These are phyloP conservation scores for Mallotus villosus DNA, from an alignment of 2,797 vertebrate genomes.

Conservation along the genomic window DNA sequence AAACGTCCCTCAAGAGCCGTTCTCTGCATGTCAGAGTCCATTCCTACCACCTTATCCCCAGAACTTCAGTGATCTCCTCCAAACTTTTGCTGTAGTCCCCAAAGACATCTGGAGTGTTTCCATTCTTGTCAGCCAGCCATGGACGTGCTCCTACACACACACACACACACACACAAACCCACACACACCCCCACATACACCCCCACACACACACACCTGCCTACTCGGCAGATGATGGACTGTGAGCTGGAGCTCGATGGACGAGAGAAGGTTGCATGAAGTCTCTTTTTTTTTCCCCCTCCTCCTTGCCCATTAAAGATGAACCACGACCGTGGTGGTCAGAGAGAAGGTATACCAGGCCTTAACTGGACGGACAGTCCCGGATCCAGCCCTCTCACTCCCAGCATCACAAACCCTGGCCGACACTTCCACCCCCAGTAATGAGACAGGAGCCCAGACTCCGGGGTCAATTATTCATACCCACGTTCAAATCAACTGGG, in stretches of 20 bases:
- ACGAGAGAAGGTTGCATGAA: slow-evolving; percentile 42
- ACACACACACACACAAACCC: not conserved
- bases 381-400: slow-evolving; percentile 46
- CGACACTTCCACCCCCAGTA: slow-evolving; percentile 74
- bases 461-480: slow-evolving; percentile 82
- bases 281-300: slow-evolving; percentile 65
- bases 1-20: slow-evolving; percentile 65
- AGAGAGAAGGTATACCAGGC: slow-evolving; percentile 53
- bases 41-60: slow-evolving; percentile 12
- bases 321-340: slow-evolving; percentile 71
- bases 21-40: slow-evolving; percentile 56
- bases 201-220: not conserved
- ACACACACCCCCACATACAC: not conserved
- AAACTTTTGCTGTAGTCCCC: slow-evolving; percentile 58
- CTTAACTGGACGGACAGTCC: slow-evolving; percentile 36
- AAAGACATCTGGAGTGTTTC: slow-evolving; percentile 61
- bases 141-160: slow-evolving; percentile 51
- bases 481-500: slow-evolving; percentile 67
- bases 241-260: slow-evolving; percentile 55
- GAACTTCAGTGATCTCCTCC: slow-evolving; percentile 63
- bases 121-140: slow-evolving; percentile 59
- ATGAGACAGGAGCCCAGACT: slow-evolving; percentile 76
- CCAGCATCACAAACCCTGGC: slow-evolving; percentile 69
- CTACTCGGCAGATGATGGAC: slow-evolving; percentile 58
- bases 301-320: slow-evolving; percentile 78